Evolutionary conservation across 2,113 vertebrate species (phyloP).

Genomic region (Pygoscelis adeliae): DNA sequence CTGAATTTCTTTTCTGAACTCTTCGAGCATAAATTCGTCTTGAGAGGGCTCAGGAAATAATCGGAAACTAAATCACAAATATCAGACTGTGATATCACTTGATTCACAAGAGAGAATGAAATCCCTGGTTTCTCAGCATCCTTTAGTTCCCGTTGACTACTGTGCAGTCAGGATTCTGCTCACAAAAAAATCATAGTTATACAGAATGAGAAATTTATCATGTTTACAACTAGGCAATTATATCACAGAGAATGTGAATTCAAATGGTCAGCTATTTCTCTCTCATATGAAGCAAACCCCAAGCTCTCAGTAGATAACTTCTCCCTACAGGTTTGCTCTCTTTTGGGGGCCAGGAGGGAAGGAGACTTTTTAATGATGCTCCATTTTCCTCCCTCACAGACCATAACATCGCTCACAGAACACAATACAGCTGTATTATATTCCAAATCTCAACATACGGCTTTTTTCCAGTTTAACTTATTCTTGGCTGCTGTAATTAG

Average conservation of each 20-base stretch:
- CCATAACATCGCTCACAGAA: background rate
- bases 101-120: background rate
- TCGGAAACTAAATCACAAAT: background rate
- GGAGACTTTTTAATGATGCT: background rate
- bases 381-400: background rate
- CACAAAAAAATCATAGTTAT: background rate
- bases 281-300: background rate
- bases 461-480: background rate
- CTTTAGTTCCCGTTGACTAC: background rate
- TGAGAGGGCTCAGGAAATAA: background rate
- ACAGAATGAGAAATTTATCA: background rate
- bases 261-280: background rate
- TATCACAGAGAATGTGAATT: background rate
- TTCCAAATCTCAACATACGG: background rate
- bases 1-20: background rate
- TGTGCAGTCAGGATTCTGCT: background rate
- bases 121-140: background rate
- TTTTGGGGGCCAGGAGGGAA: background rate
- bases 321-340: background rate
- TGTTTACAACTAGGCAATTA: background rate
- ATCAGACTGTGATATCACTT: background rate
- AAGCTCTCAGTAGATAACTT: background rate
- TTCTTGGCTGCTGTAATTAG: background rate
- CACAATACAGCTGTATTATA: background rate
- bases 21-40: background rate